Evolutionary conservation across 2,113 vertebrate species (phyloP), one percentile per base, ranked within the genome.

Genomic region (Zootoca vivipara): DNA sequence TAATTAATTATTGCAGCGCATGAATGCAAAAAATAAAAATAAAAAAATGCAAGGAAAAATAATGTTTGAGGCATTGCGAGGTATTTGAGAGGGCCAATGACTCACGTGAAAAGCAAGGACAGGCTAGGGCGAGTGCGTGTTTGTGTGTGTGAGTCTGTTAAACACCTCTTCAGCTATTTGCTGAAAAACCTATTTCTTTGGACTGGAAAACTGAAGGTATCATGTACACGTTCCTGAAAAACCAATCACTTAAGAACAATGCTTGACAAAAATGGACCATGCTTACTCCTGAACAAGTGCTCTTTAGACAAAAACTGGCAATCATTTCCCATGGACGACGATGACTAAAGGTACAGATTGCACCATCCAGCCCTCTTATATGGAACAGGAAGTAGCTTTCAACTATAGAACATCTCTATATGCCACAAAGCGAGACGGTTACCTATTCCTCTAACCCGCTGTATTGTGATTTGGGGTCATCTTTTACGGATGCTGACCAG

Each of bases 181-280:
- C 70, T 69, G 78, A 42, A 52, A 33, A 24, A 46, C 33, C 80
- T 73, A 7, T 69, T 24, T 42, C 56, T 30, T 1, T 2, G 15
- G 24, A 86, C 9, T 7, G 78, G 82, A 38, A 87, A 70, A 0
- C 26, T 38, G 1, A 26, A 12, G 33, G n/a, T 3, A 13, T 7
- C 5, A 26, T 0, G 0, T 42, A 79, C 2, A 70, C 0, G 0
- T n/a, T 62, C 52, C 1, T 33, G 85, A 70, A 80, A 74, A 0
- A 85, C 56, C 58, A 83, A 83, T 70, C 42, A 28, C 33, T 64
- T 38, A 62, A 5, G 33, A 86, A 46, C 1, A 56, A 8, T 28
- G 84, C 0, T 22, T 18, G 62, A 83, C 8, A 64, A 46, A 78
- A 24, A 26, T 65, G 52, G 67, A 72, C 64, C 38, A 2, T 16